These are phyloP conservation scores for Buceros bicornis DNA, from an alignment of 2,797 vertebrate species.

Conservation along the genomic window DNA sequence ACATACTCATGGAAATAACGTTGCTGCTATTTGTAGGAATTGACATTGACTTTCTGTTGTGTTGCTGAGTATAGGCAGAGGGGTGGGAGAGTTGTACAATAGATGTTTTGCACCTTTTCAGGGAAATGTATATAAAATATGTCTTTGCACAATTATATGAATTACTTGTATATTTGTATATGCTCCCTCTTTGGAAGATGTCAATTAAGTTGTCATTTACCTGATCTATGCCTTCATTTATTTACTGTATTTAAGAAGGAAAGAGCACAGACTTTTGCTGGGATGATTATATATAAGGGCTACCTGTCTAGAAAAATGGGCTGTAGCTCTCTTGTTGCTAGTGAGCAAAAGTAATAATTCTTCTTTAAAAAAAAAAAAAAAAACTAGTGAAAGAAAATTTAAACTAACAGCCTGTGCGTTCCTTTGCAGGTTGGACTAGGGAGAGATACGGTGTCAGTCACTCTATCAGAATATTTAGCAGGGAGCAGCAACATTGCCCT, in stretches of 20 bases:
- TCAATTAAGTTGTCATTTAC: background rate
- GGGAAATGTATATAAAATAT: background rate
- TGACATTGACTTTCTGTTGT: background rate
- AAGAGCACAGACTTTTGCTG: background rate
- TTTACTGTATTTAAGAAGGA: background rate
- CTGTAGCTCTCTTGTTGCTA: background rate
- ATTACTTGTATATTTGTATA: background rate
- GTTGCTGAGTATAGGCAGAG: background rate
- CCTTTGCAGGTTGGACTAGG: background rate
- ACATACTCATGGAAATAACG: background rate
- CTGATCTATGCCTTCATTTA: background rate
- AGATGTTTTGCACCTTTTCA: background rate
- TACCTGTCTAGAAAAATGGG: background rate
- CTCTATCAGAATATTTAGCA: background rate
- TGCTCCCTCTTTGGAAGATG: background rate
- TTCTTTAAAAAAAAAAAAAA: background rate
- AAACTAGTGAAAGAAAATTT: background rate
- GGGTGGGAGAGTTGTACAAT: background rate
- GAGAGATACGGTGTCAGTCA: background rate
- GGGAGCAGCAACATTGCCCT: background rate
- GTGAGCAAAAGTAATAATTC: background rate
- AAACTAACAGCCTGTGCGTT: background rate
- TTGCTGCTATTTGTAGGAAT: background rate
- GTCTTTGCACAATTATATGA: background rate
- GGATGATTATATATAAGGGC: background rate